Percentiles rank a stretch among this genome's conserved stretches.
phyloP scores from a whole-genome alignment of 92 coral and sea anemone species.

The Nematostella vectensis region DNA sequence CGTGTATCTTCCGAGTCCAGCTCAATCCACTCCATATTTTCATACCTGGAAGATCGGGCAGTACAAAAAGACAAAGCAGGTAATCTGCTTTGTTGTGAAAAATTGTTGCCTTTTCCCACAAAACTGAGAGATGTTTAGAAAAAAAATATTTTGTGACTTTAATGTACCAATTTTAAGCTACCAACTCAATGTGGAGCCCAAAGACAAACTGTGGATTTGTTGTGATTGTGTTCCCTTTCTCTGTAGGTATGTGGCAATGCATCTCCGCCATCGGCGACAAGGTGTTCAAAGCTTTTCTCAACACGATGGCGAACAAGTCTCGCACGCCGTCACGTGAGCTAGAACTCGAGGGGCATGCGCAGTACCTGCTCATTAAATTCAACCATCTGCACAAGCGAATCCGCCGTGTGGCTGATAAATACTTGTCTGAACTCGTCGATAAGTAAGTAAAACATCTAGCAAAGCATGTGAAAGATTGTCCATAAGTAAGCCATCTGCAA shows the following conservation, averaged over 20 bases:
- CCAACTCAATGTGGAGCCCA: background rate
- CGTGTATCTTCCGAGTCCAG: conserved; percentile 85
- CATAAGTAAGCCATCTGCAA: no score
- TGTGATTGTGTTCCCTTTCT: background rate
- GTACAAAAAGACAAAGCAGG: conserved; percentile 99
- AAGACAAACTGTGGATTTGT: background rate
- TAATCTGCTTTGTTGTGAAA: conserved; percentile 14
- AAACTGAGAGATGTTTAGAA: no score
- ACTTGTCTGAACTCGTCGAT: conserved; percentile 79
- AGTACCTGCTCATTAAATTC: conserved; percentile 82
- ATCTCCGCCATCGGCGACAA: conserved; percentile 85
- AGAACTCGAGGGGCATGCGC: conserved; percentile 89
- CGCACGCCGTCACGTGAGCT: conserved; percentile 69
- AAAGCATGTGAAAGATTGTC: no score
- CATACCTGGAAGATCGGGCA: conserved; percentile 85
- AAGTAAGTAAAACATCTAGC: conserved; percentile 61
- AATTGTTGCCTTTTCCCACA: background rate
- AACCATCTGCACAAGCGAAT: conserved; percentile 82
- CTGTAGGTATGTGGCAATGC: conserved; percentile 97
- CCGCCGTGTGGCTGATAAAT: conserved; percentile 91
- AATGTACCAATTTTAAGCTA: background rate
- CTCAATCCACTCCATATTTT: conserved; percentile 83
- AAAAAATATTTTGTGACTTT: background rate
- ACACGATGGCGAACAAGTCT: conserved; percentile 75
- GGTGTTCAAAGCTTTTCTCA: conserved; percentile 76